A percentile compares a stretch with the other conserved stretches of the same genome.
phyloP scores from a whole-genome alignment of 2,113 vertebrate species.

The Ibidorhyncha struthersii region DNA sequence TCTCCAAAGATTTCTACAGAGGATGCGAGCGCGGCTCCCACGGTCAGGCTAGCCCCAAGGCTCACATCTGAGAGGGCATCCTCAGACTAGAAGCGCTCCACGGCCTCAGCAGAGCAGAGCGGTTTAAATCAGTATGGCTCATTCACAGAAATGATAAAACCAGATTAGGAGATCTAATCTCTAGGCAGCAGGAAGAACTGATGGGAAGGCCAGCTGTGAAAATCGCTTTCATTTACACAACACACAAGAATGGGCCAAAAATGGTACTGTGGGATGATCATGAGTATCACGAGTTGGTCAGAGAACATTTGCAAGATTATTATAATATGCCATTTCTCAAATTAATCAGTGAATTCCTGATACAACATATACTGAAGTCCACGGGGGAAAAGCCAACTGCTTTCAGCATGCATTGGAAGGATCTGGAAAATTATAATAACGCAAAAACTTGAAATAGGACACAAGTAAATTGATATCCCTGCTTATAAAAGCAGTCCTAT shows the following conservation, averaged over 20 bases:
- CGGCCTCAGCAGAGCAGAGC: neutral
- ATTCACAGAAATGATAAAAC: constrained; percentile 54
- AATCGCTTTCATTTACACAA: constrained; percentile 20
- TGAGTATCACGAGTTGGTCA: neutral
- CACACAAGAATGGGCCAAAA: neutral
- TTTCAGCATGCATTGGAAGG: neutral
- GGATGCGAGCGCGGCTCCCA: neutral
- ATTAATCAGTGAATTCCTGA: neutral
- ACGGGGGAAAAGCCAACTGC: neutral
- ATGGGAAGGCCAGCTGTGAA: constrained; percentile 62
- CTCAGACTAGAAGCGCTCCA: neutral
- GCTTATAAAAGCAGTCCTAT: neutral
- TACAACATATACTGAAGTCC: neutral
- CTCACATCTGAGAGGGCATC: constrained; percentile 40
- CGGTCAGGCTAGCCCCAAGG: neutral
- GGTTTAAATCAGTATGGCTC: constrained; percentile 29
- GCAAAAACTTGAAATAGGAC: neutral
- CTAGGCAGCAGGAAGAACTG: constrained; percentile 18
- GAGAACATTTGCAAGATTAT: constrained; percentile 23
- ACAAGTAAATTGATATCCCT: neutral
- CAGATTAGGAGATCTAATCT: constrained; percentile 47
- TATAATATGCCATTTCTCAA: neutral
- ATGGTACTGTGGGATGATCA: neutral
- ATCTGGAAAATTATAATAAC: neutral
- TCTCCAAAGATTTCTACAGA: constrained; percentile 4